These are phyloP conservation scores for Nixonia krombeini DNA, from an alignment of 1,140 invertebrate genomes.

Conservation along the genomic window DNA sequence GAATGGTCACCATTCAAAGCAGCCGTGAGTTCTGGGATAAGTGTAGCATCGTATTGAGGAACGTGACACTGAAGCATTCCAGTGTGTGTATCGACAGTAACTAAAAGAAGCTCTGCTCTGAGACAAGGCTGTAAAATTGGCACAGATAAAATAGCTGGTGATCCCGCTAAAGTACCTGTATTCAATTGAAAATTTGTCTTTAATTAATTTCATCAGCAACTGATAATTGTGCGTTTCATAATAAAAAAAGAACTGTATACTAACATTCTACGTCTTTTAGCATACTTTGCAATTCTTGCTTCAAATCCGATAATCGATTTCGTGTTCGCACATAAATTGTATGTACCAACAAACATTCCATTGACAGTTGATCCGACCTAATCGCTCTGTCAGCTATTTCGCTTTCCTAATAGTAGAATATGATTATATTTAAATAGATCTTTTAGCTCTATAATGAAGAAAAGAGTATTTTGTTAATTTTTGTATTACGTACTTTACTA, in stretches of 20 bases:
- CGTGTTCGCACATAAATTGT: slow-evolving; percentile 95
- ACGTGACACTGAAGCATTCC: slow-evolving; percentile 92
- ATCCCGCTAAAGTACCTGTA: slow-evolving; percentile 79
- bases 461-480: too few relatives aligned
- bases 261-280: slow-evolving; percentile 82
- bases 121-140: slow-evolving; percentile 91
- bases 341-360: slow-evolving; percentile 96
- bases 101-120: slow-evolving; percentile 89
- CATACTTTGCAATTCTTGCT: slow-evolving; percentile 82
- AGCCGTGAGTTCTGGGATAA: slow-evolving; percentile 85
- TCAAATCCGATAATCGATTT: slow-evolving; percentile 85
- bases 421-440: slow-evolving; percentile 23
- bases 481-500: slow-evolving; percentile 71
- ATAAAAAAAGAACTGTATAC: too few relatives aligned
- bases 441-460: too few relatives aligned
- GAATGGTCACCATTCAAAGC: slow-evolving; percentile 84
- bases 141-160: slow-evolving; percentile 91
- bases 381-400: slow-evolving; percentile 87
- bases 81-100: slow-evolving; percentile 95
- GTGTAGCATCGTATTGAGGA: slow-evolving; percentile 88
- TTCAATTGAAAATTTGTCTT: neutral
- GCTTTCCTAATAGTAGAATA: slow-evolving; percentile 68
- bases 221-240: slow-evolving; percentile 6
- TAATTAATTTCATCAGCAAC: neutral
- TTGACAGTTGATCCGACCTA: slow-evolving; percentile 89